phyloP scores from a whole-genome alignment of 2,888 invertebrate species.

The Eucera pruinosa region DNA sequence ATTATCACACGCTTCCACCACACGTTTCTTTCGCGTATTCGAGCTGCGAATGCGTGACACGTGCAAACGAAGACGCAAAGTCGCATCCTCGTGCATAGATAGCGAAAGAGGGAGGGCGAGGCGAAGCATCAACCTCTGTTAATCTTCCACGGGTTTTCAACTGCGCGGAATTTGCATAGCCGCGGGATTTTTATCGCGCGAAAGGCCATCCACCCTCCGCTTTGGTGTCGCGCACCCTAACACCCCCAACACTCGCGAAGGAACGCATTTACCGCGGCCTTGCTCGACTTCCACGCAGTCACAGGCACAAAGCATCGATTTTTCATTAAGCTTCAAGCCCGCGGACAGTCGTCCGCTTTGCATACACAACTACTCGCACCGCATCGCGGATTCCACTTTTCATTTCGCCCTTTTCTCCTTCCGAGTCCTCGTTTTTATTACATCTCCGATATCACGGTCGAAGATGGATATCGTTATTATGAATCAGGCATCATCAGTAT shows the following conservation, averaged over 20 bases:
- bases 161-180: conserved; percentile 71
- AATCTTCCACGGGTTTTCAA: conserved; percentile 72
- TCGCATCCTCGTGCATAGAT: background rate
- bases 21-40: too few species aligned
- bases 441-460: too few species aligned
- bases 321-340: conserved; percentile 73
- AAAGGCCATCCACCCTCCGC: conserved; percentile 55
- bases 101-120: conserved; percentile 1
- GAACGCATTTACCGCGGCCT: conserved; percentile 39
- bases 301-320: conserved; percentile 71
- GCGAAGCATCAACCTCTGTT: conserved; percentile 51
- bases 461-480: background rate
- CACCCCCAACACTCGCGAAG: conserved; percentile 14
- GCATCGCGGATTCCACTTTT: conserved; percentile 51
- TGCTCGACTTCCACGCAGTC: conserved; percentile 44
- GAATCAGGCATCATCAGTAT: too few species aligned
- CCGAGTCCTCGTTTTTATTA: background rate
- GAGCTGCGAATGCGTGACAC: conserved; percentile 8
- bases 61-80: conserved; percentile 19
- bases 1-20: too few species aligned
- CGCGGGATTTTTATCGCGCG: conserved; percentile 69
- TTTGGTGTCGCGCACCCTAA: conserved; percentile 37
- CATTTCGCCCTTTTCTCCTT: conserved; percentile 9
- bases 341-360: conserved; percentile 56
- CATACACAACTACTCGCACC: conserved; percentile 62